Evolutionary conservation across 2,797 vertebrate genomes (phyloP).

Genomic region (Gallinago stenura): DNA sequence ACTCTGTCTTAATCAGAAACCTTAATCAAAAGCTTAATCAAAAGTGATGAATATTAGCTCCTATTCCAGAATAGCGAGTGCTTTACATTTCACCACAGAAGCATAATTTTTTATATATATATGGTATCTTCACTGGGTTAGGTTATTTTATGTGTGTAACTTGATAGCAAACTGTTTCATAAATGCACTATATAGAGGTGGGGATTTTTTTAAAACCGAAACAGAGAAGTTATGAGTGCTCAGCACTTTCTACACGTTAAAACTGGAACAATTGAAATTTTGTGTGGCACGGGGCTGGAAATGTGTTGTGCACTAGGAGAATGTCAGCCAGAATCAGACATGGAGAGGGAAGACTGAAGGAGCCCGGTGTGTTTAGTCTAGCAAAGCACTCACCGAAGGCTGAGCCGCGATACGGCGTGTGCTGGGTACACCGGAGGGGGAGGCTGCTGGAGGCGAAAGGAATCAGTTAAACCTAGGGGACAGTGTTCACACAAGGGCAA

Average conservation of each 20-base stretch:
- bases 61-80: background rate
- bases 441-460: background rate
- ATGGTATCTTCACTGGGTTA: background rate
- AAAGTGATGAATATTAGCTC: conserved; percentile 9
- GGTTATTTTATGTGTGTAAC: background rate
- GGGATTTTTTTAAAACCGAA: background rate
- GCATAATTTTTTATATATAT: background rate
- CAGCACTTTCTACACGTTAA: background rate
- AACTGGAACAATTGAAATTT: background rate
- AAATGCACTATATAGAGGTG: background rate
- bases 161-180: background rate
- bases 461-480: background rate
- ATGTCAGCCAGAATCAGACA: background rate
- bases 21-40: background rate
- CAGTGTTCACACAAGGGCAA: background rate
- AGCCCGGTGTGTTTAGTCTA: conserved; percentile 28
- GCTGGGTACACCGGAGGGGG: background rate
- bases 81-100: background rate
- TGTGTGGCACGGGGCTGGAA: background rate
- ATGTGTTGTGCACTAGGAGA: background rate
- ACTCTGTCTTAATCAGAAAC: conserved; percentile 25
- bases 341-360: background rate
- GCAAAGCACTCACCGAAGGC: background rate
- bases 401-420: fast-evolving
- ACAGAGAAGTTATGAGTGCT: background rate